Evolutionary conservation across 2,888 invertebrate genomes (phyloP).

Genomic region (Tinea trinotella): DNA sequence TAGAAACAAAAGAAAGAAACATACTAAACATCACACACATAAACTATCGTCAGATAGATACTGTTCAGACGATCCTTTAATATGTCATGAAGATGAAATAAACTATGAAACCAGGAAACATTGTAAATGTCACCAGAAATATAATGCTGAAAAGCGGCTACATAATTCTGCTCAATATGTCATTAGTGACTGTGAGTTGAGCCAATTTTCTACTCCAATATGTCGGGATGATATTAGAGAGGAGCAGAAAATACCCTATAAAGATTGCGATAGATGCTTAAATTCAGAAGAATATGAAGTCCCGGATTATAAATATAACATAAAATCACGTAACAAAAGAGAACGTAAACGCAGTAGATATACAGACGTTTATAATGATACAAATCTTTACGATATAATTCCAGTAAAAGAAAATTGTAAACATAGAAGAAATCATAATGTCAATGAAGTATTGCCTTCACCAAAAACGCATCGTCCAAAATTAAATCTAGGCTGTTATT

Average conservation of each 20-base stretch:
- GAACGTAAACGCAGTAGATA: slow-evolving; percentile 28
- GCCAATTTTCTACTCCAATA: slow-evolving; percentile 54
- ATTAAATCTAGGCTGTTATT: slow-evolving; percentile 49
- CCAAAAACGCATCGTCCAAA: slow-evolving; percentile 49
- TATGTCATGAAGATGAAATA: slow-evolving; percentile 5
- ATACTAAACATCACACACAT: background rate
- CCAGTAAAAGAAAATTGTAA: slow-evolving; percentile 57
- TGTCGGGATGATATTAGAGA: slow-evolving; percentile 41
- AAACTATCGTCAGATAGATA: background rate
- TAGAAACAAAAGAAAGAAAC: background rate
- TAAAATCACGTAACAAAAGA: slow-evolving; percentile 24
- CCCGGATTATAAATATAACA: slow-evolving; percentile 25
- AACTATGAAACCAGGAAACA: background rate
- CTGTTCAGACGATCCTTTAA: background rate
- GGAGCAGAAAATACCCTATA: background rate
- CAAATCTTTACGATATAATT: slow-evolving; percentile 48
- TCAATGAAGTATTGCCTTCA: slow-evolving; percentile 55
- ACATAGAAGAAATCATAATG: slow-evolving; percentile 36
- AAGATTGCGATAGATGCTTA: background rate
- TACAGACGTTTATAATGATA: slow-evolving; percentile 33
- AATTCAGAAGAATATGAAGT: background rate
- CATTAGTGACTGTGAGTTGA: slow-evolving; percentile 40
- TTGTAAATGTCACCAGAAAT: slow-evolving; percentile 23
- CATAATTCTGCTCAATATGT: background rate
- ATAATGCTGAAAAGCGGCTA: slow-evolving; percentile 20